Evolutionary conservation across 2,888 invertebrate species (phyloP).

Genomic region (Pimpla rufipes): DNA sequence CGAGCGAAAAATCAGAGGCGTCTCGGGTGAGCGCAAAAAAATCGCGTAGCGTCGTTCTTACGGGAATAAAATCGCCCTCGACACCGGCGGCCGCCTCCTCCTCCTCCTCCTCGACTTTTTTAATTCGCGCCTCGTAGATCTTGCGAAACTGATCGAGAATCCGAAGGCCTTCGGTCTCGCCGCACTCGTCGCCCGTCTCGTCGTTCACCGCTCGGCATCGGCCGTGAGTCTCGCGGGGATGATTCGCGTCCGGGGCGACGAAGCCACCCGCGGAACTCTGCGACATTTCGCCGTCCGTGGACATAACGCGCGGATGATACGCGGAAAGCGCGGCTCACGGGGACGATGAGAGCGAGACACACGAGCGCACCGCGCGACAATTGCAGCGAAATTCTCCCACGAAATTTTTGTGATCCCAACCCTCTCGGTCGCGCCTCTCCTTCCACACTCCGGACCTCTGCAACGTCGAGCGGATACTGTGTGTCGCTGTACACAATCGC

Average conservation of each 20-base stretch:
- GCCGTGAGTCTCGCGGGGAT: conserved; percentile 40
- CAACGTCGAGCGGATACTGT: conserved; percentile 49
- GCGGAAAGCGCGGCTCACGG: no score
- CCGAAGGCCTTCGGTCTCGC: conserved; percentile 76
- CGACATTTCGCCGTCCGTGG: conserved; percentile 66
- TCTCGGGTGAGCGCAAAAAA: not conserved
- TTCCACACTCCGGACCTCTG: conserved; percentile 56
- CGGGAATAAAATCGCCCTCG: conserved; percentile 74
- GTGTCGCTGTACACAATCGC: not conserved
- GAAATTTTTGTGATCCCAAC: conserved; percentile 14
- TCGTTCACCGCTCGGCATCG: conserved; percentile 71
- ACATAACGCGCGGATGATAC: conserved; percentile 41
- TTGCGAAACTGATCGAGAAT: conserved; percentile 88
- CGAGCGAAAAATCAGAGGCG: no score
- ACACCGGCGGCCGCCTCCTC: conserved; percentile 69
- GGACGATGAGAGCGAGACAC: not conserved
- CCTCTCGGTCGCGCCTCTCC: conserved; percentile 9
- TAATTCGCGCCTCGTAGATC: conserved; percentile 88
- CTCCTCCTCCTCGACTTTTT: conserved; percentile 86
- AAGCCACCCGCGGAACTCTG: conserved; percentile 54
- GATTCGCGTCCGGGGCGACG: conserved; percentile 41
- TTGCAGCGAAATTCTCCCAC: not conserved
- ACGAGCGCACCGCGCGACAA: not conserved
- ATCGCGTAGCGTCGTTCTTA: conserved; percentile 69
- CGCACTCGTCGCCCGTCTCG: conserved; percentile 74